A percentile compares a stretch with the other conserved stretches of the same genome.
Conservation (phyloP, 23 tunicate genomes). For the Halocynthia aurantium region DNA sequence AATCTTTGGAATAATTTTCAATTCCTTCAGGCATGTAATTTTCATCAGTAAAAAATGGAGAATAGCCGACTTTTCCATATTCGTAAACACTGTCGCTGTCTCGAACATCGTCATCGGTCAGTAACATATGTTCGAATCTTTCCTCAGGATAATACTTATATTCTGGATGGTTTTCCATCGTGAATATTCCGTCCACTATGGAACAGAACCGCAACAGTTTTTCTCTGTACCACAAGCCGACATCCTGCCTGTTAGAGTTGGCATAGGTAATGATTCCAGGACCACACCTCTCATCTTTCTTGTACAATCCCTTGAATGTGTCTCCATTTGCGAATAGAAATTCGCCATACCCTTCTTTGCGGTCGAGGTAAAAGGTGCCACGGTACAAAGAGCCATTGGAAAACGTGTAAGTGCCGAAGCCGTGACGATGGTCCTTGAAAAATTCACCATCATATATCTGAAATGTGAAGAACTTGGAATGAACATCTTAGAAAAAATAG, state of each 20-base stretch:
- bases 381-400: conserved; percentile 55
- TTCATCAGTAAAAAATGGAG: conserved; percentile 40
- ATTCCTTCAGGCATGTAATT: conserved; percentile 76
- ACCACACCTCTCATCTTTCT: conserved; percentile 83
- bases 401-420: conserved; percentile 66
- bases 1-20: conserved; percentile 70
- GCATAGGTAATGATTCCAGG: conserved; percentile 78
- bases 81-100: conserved; percentile 1
- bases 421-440: conserved; percentile 87
- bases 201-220: conserved; percentile 57
- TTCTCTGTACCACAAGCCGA: conserved; percentile 79
- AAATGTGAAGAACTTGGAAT: background rate
- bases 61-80: conserved; percentile 18
- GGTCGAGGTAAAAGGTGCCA: conserved; percentile 67
- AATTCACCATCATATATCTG: conserved; percentile 85
- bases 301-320: conserved; percentile 74
- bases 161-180: conserved; percentile 59
- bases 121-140: conserved; percentile 20
- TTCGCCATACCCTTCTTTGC: conserved; percentile 81
- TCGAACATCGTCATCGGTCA: conserved; percentile 5
- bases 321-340: conserved; percentile 65
- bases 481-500: background rate
- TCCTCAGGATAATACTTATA: conserved; percentile 69
- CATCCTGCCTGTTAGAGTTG: conserved; percentile 36
- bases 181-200: conserved; percentile 27